Evolutionary conservation across 1,140 invertebrate genomes (phyloP).

Genomic region (Portunus trituberculatus): DNA sequence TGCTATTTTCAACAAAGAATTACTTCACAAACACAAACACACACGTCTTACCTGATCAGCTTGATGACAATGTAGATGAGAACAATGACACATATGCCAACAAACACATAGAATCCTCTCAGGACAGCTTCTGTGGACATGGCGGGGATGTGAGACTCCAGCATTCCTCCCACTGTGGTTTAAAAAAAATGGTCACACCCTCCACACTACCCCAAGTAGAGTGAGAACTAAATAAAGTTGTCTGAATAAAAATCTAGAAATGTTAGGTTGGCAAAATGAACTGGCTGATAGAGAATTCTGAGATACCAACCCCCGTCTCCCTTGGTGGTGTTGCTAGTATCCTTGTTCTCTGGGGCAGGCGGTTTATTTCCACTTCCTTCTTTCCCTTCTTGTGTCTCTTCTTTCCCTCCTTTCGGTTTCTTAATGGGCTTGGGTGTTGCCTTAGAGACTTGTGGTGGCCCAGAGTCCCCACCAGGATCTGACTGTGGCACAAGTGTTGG

Average conservation of each 20-base stretch:
- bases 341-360: background rate
- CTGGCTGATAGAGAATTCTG: background rate
- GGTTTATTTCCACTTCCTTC: background rate
- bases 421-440: background rate
- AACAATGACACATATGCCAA: constrained; percentile 41
- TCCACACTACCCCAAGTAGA: too few species aligned
- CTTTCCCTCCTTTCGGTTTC: background rate
- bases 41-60: constrained; percentile 46
- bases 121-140: constrained; percentile 59
- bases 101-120: constrained; percentile 56
- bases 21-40: background rate
- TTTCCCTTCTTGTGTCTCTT: constrained; percentile 3
- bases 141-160: background rate
- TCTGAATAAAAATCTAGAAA: too few species aligned
- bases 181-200: background rate
- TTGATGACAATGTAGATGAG: constrained; percentile 56
- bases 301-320: background rate
- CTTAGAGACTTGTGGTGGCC: background rate
- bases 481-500: background rate
- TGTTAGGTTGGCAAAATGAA: too few species aligned
- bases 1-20: too few species aligned
- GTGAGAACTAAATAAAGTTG: too few species aligned
- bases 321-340: background rate
- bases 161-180: background rate
- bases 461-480: background rate